Conservation (phyloP, 2,888 invertebrate species). For the Bhutanitis thaidina region DNA sequence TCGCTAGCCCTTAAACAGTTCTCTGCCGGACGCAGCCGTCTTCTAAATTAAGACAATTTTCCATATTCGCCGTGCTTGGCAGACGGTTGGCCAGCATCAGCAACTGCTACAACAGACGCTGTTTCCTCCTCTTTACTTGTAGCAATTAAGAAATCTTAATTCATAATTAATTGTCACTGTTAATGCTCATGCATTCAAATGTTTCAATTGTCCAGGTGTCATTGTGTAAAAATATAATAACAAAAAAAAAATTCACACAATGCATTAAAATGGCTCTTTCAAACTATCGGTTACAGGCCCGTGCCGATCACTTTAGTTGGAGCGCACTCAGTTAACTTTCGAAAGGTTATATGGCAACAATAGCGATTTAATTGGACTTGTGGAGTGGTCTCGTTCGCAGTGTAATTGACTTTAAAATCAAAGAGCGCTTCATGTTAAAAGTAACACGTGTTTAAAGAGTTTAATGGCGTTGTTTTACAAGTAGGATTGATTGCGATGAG, state of each 20-base stretch:
- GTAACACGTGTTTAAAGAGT: constrained; percentile 36
- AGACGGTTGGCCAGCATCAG: no score
- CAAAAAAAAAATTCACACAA: constrained; percentile 10
- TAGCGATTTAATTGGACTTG: constrained; percentile 39
- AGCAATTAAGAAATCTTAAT: no score
- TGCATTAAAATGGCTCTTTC: constrained; percentile 4
- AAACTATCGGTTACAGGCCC: constrained; percentile 9
- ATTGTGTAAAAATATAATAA: no score
- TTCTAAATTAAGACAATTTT: no score
- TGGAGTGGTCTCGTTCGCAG: constrained; percentile 33
- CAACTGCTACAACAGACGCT: no score
- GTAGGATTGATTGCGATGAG: constrained; percentile 9
- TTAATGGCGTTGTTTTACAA: constrained; percentile 17
- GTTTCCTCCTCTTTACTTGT: no score
- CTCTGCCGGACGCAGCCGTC: no score
- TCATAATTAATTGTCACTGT: no score
- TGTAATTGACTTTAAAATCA: constrained; percentile 46
- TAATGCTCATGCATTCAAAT: no score
- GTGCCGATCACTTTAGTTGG: constrained; percentile 13
- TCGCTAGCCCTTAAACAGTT: no score
- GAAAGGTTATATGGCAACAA: constrained; percentile 32
- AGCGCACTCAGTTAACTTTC: constrained; percentile 23
- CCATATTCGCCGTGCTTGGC: no score
- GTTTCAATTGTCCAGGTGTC: neutral
- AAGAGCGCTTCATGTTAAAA: constrained; percentile 32